Conservation (phyloP, 2,888 invertebrate species). For the Phorcus lineatus region DNA sequence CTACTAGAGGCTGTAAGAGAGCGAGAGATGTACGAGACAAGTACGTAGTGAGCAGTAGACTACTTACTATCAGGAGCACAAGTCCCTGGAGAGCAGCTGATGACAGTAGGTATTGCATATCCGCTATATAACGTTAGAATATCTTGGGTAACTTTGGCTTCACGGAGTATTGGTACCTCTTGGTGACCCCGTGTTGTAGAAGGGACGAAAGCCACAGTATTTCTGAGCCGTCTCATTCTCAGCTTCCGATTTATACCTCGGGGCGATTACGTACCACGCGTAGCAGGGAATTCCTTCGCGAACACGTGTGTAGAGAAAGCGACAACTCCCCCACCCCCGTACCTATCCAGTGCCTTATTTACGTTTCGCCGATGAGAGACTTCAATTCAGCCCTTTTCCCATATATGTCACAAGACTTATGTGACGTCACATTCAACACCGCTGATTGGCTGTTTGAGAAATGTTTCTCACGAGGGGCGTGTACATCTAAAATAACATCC, state of each 20-base stretch:
- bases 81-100: not conserved
- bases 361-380: not conserved
- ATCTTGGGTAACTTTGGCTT: no score
- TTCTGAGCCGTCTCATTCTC: not conserved
- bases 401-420: not conserved
- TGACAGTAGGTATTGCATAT: slow-evolving; percentile 4
- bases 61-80: slow-evolving; percentile 8
- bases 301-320: not conserved
- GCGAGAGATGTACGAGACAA: not conserved
- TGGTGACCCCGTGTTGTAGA: no score
- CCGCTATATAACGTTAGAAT: not conserved
- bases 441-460: not conserved
- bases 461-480: slow-evolving; percentile 24
- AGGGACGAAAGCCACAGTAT: no score
- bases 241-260: not conserved
- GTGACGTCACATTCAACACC: not conserved
- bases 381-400: slow-evolving; percentile 19
- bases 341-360: not conserved
- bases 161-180: no score
- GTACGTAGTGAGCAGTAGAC: not conserved
- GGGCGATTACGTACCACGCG: not conserved
- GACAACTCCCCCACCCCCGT: not conserved
- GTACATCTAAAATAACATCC: slow-evolving; percentile 6
- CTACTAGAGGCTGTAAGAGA: not conserved
- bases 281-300: slow-evolving; percentile 6